Evolutionary conservation across 2,888 invertebrate species (phyloP), one percentile per base, ranked within the genome.

Genomic region (Tenodera sinensis): DNA sequence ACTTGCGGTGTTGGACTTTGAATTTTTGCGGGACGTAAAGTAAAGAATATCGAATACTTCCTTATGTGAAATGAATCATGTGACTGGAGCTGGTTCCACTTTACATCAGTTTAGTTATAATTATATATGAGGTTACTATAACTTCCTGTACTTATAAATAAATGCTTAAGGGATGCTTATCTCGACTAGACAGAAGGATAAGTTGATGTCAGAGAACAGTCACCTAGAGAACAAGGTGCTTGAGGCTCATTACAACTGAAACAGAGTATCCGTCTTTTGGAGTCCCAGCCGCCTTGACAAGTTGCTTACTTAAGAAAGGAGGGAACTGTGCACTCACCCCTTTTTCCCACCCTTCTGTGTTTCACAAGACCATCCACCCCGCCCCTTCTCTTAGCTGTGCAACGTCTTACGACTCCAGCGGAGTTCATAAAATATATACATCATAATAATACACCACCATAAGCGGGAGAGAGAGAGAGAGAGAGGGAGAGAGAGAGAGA

Each of bases 381-480:
- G 83, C 83, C 84, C 83, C 84, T 83, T 30, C 34, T 20, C 85
- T 28, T 28, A 47, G 42, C 82, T 34, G 82, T 83, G 54, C 54
- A 88, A 83, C 88, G 89, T 88, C 89, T 88, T 84, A 85, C 25
- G 86, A 89, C 89, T 12, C 34, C 87, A 88, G 85, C 84, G 85
- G 89, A 90, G 90, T 91, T 90, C 91, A 91, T 91, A 90, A 91
- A 90, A 91, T 90, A 90, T 91, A 89, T 90, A 90, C 91, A 91
- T 91, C 90, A 91, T 90, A 90, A 91, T 91, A 90, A 91, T 89
- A 89, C 90, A 90, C 89, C 90, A 90, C 90, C 89, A 89, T 90
- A 89, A 89, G 89, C 85, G 85, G 88, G 86, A 42, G 42, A 30
- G 27, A 86, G 89, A 71, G 88, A 88, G 88, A 86, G 89, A 71